Evolutionary conservation across 2,113 vertebrate genomes (phyloP), one percentile per base, ranked within the genome.

Genomic region (Potamarius usumacintae): DNA sequence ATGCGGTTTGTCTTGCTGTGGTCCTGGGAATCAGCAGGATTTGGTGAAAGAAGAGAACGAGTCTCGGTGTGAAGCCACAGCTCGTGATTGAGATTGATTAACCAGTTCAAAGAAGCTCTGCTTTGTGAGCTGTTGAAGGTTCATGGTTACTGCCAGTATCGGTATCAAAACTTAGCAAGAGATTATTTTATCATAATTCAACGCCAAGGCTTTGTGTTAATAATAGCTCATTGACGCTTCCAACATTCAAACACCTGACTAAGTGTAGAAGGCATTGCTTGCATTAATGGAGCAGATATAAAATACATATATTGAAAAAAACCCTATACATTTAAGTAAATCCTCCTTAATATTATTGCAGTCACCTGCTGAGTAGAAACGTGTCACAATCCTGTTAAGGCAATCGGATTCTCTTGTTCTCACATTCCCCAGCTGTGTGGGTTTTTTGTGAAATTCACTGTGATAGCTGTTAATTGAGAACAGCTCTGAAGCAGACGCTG

Each of bases 401-500:
- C 55, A 53, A 58, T 83, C 74, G 76, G 81, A 90, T 86, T 86
- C 81, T 34, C 81, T 34, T 81, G 76, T 86, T 88, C 82, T 84
- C 85, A 74, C 83, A 42, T 83, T 90, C 48, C 53, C 60, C 79
- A 79, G 86, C 86, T 90, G 83, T 83, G 82, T 60, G 86, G 67
- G 86, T n/a, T 42, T 88, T 72, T 25, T 18, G 30, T 83, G 62
- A 88, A 90, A 84, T 72, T 62, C 82, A 81, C 42, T 52, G 65
- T 84, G 89, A 88, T 84, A 76, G 78, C 87, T 79, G 34, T 65
- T 90, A 88, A 90, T 86, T 86, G 79, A 84, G 82, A 90, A 84
- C 89, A 90, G 81, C 74, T 86, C 87, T 72, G 82, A 88, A 79
- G 53, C 52, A 5, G 65, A 48, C 71, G 58, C 81, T 65, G 62